Evolutionary conservation across 2,888 invertebrate genomes (phyloP).

Genomic region (Drosophila dives): DNA sequence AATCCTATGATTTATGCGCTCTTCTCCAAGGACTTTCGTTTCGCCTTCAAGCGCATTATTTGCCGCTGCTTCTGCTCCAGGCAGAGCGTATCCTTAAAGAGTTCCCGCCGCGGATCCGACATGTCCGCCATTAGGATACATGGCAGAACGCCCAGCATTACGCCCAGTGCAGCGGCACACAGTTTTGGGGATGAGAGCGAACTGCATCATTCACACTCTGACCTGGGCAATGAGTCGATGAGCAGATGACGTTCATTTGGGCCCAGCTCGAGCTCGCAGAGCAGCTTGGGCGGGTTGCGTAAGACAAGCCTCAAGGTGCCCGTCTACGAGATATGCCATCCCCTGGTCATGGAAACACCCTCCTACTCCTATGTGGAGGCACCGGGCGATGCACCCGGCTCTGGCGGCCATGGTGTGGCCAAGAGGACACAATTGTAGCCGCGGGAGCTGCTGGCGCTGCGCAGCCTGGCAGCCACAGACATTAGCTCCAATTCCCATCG

Average conservation of each 20-base stretch:
- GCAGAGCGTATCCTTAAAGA: constrained; percentile 83
- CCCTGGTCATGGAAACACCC: constrained; percentile 84
- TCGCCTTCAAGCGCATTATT: constrained; percentile 96
- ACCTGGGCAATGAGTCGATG: constrained; percentile 84
- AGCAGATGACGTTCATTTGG: constrained; percentile 86
- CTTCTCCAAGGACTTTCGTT: constrained; percentile 97
- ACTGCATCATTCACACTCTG: constrained; percentile 84
- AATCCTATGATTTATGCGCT: constrained; percentile 98
- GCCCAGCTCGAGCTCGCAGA: constrained; percentile 83
- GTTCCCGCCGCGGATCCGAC: constrained; percentile 86
- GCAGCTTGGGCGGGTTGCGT: constrained; percentile 83
- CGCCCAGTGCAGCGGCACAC: constrained; percentile 86
- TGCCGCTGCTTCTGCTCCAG: constrained; percentile 92
- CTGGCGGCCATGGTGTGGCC: constrained; percentile 29
- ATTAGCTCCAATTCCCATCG: constrained; percentile 30
- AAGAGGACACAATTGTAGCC: constrained; percentile 81
- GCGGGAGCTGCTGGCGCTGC: constrained; percentile 61
- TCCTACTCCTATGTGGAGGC: constrained; percentile 81
- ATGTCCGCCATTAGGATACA: constrained; percentile 86
- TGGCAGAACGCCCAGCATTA: constrained; percentile 86
- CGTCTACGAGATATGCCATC: constrained; percentile 85
- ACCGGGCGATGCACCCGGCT: constrained; percentile 19
- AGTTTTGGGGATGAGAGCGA: constrained; percentile 87
- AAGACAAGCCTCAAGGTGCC: constrained; percentile 83
- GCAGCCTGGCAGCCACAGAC: constrained; percentile 55